Conservation (phyloP, 1,140 invertebrate species). For the Drosophila neocordata region DNA sequence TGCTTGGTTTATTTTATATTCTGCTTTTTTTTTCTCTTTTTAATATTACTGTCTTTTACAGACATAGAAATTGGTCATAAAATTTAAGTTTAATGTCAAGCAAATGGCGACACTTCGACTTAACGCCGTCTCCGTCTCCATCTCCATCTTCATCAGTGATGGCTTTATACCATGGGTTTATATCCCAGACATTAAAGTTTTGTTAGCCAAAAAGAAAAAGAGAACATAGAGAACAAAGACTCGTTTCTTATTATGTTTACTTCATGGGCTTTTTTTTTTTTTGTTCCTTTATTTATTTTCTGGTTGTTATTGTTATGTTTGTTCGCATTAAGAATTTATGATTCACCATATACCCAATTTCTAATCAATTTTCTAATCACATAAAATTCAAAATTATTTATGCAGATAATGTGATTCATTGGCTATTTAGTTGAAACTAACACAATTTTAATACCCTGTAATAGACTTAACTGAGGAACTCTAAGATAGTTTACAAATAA, state of each 20-base stretch:
- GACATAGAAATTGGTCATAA: constrained; percentile 75
- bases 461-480: too few species aligned
- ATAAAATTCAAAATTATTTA: background rate
- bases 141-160: constrained; percentile 29
- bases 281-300: constrained; percentile 49
- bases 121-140: constrained; percentile 54
- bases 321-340: constrained; percentile 20
- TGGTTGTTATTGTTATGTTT: constrained; percentile 28
- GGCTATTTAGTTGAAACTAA: background rate
- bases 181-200: constrained; percentile 34
- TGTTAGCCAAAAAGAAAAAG: constrained; percentile 3
- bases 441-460: background rate
- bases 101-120: constrained; percentile 74
- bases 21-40: constrained; percentile 21
- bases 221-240: background rate
- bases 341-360: constrained; percentile 9
- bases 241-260: constrained; percentile 5
- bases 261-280: constrained; percentile 32
- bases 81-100: constrained; percentile 70
- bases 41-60: constrained; percentile 22
- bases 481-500: too few species aligned
- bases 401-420: background rate
- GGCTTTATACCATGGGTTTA: constrained; percentile 52
- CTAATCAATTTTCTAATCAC: constrained; percentile 13
- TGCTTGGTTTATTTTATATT: background rate